Base-by-base conservation (phyloP, 2,113 vertebrate species). In the Syngnathoides biaculeatus region DNA sequence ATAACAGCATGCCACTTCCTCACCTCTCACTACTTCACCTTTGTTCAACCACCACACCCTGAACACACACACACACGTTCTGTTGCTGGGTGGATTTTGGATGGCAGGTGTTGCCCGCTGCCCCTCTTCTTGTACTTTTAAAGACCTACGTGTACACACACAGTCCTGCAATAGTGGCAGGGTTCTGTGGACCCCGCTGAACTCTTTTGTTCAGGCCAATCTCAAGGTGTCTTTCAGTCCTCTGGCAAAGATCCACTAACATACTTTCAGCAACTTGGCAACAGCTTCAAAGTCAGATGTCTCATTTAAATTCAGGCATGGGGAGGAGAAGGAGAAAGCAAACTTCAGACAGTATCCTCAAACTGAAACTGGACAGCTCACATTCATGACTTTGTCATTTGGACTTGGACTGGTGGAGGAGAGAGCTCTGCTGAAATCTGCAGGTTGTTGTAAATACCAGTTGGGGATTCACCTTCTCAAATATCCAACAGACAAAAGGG, bases 261-360 rank as follows among this genome's bases (percentile, higher is more conserved):
- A 84, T 83, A 83, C 73, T 87, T 90, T 83, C 75, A 78, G 74
- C 85, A 91, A 91, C 85, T 90, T 88, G 88, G 88, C 87, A 88
- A 73, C 79, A 83, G 83, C 86, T 93, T 89, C 82, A 90, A 88
- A 86, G 88, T 88, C 83, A 72, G 84, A 88, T 80, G 72, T 88
- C 86, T 92, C 86, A 89, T 91, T 93, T 90, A 85, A 89, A 91
- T 91, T 90, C 84, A 89, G 89, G 69, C 87, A 24, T 38, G 67
- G 57, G 62, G 58, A 75, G 68, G 84, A 87, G 57, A 75, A 60
- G 64, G 63, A 67, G 60, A 64, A 67, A 48, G 68, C 26, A 84
- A 88, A 85, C 81, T 89, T 83, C 72, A 77, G 72, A 79, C 65
- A 75, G 80, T 82, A 79, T 84, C 86, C 87, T 61, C 77, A 86